Base-by-base conservation (phyloP, 2,888 invertebrate species). In the Falcaria lacertinaria region DNA sequence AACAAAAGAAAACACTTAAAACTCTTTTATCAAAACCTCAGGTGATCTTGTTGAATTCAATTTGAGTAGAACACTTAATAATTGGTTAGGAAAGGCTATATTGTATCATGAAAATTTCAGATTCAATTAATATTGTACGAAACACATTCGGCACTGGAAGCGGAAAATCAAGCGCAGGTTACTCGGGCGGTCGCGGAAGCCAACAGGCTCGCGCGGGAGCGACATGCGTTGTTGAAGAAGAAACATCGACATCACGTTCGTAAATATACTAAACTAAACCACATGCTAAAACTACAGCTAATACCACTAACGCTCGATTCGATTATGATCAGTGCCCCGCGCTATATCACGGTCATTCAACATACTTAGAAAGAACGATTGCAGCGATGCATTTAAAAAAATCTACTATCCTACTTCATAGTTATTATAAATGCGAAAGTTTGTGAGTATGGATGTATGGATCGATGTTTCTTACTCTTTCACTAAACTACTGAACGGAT, bases 61-160 rank as follows among this genome's bases (percentile, higher is more conserved):
- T 7, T 15, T 41, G 14, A 25, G n/a, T 19, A 37, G 4, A 17
- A 40, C 2, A 32, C 0, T 11, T 3, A 11, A 11, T 1, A 28
- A 1, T 3, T 28, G 7, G 3, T 7, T 3, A 11, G 2, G 25
- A 5, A 1, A 1, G 11, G 11, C 2, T 28, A 6, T 4, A 28
- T 2, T 11, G 11, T 1, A 28, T 11, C 11, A 3, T 11, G 11
- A 1, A 28, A 40, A 41, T 70, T 73, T 42, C 58, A 93, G 92
- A 92, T 96, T 16, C 96, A 96, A 68, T 90, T 96, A 49, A 91
- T 96, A 11, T 76, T 96, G 25, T 96, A 96, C 62, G 95, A 95
- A 71, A 95, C 95, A 0, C 95, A 96, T 79, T 95, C 95, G 0
- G 91, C 94, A 40, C 80, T 95, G 34, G 91, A 91, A 28, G 91